Conservation (phyloP, 2,113 vertebrate species). For the Elephantulus edwardii region DNA sequence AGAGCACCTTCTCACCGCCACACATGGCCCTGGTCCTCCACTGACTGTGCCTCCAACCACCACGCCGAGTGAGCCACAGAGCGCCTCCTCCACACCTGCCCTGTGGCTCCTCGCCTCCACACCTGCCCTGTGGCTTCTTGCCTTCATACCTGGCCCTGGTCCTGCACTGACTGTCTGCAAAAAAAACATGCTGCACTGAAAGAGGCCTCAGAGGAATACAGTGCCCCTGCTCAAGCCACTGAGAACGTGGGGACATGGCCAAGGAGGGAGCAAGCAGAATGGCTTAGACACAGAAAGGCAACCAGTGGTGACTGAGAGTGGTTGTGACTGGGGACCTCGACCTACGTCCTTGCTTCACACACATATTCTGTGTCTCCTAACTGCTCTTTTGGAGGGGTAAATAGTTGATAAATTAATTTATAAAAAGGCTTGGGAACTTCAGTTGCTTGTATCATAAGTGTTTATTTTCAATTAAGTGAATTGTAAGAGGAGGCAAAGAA, state of each 20-base stretch:
- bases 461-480: neutral
- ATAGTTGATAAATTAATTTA: neutral
- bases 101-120: neutral
- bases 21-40: no score
- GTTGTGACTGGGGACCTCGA: rapidly evolving
- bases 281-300: neutral
- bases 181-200: neutral
- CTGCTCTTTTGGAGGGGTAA: neutral
- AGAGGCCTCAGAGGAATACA: no score
- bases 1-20: no score
- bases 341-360: neutral
- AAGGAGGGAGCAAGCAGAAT: neutral
- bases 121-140: neutral
- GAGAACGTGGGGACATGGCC: no score
- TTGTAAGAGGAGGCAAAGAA: neutral
- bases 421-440: neutral
- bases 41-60: neutral
- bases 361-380: neutral
- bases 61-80: neutral
- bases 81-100: rapidly evolving
- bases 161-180: neutral
- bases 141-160: neutral
- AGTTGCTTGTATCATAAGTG: neutral
- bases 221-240: no score
- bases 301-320: neutral